Evolutionary conservation across 2,888 invertebrate genomes (phyloP), one percentile per base, ranked within the genome.

Genomic region (Chrysotoxum bicinctum): DNA sequence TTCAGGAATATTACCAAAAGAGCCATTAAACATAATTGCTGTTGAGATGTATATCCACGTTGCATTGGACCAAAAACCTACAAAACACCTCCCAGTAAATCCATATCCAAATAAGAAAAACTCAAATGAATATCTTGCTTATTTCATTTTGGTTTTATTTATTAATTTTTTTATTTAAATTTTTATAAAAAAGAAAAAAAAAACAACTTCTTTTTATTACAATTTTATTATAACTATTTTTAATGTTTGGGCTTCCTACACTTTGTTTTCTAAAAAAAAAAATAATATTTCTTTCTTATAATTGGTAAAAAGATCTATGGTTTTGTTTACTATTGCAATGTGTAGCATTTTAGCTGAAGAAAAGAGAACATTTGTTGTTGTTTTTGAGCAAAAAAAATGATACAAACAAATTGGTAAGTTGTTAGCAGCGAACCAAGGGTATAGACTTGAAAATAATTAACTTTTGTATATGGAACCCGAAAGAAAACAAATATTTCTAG

Each of bases 181-280:
- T 69, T 69, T 79, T 74, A 62, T 79, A 73, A 70, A 75, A 84
- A 62, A 58, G 26, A 68, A 66, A 75, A 79, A 84, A 58, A 77
- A 7, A 43, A 6, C 9, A 35, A 72, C 21, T 58, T 78, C 48
- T 37, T 66, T 79, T 79, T 56, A 64, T 84, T 84, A 72, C 68
- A 82, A 56, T 75, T 75, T 70, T 62, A 52, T 68, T 62, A 73
- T 78, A 45, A 58, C 19, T 58, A 32, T 80, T 74, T 62, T 74
- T 80, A 62, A 60, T 45, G 58, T 54, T 80, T 84, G 69, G 80
- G 69, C 60, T 75, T 37, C 75, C 66, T 80, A 80, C 75, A 70
- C 66, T 75, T 64, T 73, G 16, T 37, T 69, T 45, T 82, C 75
- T 60, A 75, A 66, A 64, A 81, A 72, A 45, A 72, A 77, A 58